Evolutionary conservation across 2,888 invertebrate genomes (phyloP).

Genomic region (Eudemis profundana): DNA sequence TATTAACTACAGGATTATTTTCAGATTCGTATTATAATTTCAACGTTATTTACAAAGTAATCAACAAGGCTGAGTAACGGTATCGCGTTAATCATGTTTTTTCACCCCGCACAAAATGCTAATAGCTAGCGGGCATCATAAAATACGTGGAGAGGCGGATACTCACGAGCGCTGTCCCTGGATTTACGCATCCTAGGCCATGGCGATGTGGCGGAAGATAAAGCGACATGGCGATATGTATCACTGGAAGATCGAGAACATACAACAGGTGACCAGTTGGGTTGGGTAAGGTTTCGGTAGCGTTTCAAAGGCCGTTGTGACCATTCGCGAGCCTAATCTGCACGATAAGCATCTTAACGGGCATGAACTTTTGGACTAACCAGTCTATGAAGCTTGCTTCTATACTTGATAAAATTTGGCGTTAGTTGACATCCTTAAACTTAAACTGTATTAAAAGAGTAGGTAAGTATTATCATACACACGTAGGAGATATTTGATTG

Average conservation of each 20-base stretch:
- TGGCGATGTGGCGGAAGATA: slow-evolving; percentile 27
- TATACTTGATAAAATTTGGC: neutral
- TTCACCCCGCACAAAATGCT: slow-evolving; percentile 30
- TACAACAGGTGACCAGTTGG: neutral
- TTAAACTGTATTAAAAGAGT: neutral
- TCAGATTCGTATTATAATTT: neutral
- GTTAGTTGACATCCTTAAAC: neutral
- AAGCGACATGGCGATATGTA: slow-evolving; percentile 10
- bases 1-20: neutral
- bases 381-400: neutral
- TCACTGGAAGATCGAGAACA: slow-evolving; percentile 18
- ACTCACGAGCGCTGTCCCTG: slow-evolving; percentile 41
- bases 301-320: slow-evolving; percentile 17
- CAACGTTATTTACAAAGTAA: slow-evolving; percentile 3
- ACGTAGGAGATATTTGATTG: too few species aligned
- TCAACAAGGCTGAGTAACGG: slow-evolving; percentile 17
- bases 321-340: slow-evolving; percentile 16
- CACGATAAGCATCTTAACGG: slow-evolving; percentile 19
- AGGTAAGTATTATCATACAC: too few species aligned
- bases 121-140: slow-evolving; percentile 34
- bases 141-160: slow-evolving; percentile 30
- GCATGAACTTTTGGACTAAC: slow-evolving; percentile 5
- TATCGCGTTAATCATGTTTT: slow-evolving; percentile 36
- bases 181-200: slow-evolving; percentile 44
- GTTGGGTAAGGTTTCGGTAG: slow-evolving; percentile 15